Evolutionary conservation across 2,797 vertebrate species (phyloP).

Genomic region (Sebastes taczanowskii): DNA sequence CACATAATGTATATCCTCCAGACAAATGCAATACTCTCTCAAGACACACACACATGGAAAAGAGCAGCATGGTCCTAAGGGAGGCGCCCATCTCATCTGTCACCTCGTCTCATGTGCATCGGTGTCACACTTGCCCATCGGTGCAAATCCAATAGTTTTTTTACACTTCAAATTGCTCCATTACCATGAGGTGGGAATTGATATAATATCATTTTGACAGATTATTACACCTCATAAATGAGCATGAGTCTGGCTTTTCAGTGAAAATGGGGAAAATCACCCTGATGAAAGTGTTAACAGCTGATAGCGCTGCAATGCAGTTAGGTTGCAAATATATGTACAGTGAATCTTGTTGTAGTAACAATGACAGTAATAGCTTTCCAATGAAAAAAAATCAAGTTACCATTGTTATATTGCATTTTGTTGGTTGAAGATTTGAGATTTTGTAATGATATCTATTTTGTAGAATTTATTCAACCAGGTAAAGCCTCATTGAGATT

Average conservation of each 20-base stretch:
- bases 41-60: not conserved
- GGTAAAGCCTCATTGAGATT: no score
- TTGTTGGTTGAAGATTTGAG: not conserved
- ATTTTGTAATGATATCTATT: not conserved
- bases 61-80: not conserved
- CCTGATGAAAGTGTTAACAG: not conserved
- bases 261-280: constrained; percentile 4
- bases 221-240: constrained; percentile 48
- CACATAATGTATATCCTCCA: not conserved
- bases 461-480: no score
- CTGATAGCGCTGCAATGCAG: not conserved
- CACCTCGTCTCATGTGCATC: constrained; percentile 25
- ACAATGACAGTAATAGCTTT: not conserved
- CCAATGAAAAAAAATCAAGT: not conserved
- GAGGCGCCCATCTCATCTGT: constrained; percentile 36
- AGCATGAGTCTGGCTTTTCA: constrained; percentile 9
- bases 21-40: not conserved
- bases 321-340: not conserved
- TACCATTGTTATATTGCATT: not conserved
- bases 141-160: constrained; percentile 32
- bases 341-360: not conserved
- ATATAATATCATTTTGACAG: constrained; percentile 46
- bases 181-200: constrained; percentile 39
- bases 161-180: constrained; percentile 46
- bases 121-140: not conserved